Evolutionary conservation across 2,888 invertebrate genomes (phyloP), one percentile per base, ranked within the genome.

Genomic region (Pomacea canaliculata): DNA sequence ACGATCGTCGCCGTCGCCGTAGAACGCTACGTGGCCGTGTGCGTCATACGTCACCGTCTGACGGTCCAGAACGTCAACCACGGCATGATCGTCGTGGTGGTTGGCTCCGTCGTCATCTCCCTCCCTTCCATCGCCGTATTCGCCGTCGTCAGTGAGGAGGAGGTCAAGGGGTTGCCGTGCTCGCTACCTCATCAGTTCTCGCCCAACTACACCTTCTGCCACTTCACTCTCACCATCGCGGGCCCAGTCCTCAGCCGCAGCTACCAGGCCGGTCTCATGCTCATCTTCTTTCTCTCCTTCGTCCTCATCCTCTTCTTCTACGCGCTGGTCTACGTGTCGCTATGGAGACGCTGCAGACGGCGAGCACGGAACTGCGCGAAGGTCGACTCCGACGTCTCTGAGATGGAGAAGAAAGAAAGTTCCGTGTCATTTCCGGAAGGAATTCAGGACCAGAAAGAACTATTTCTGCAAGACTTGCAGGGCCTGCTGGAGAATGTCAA

Each of bases 11-110:
- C 85, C 18, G 85, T 87, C 56, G 85, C 85, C 12, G 76, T 81
- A 0, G 87, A 87, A 71, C 78, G 87, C 7, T 85, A 85, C 66
- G 80, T 84, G 60, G 87, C 86, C 7, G 85, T 87, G 1, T 85
- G 86, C 71, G 79, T 80, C 59, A 79, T 86, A 8, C 79, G 83
- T 7, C 78, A 80, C 59, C 79, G 81, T 49, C 77, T 85, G 62
- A 82, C 79, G 10, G 77, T 85, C 7, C 71, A 76, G 49, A 80
- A 80, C 51, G 80, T 85, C 2, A 84, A 84, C 59, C 76, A 76
- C 12, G 84, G 85, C 7, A 80, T 85, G 70, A 27, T 80, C 48
- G 76, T 79, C 10, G 83, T 85, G 37, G 63, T 81, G 18, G 48
- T 81, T 2, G 37, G 84, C 3, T 82, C 84, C 73, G 69, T 79